These are phyloP conservation scores for Sinodicranocentrus sp. DNA, from an alignment of 2,888 invertebrate genomes.

Conservation along the genomic window DNA sequence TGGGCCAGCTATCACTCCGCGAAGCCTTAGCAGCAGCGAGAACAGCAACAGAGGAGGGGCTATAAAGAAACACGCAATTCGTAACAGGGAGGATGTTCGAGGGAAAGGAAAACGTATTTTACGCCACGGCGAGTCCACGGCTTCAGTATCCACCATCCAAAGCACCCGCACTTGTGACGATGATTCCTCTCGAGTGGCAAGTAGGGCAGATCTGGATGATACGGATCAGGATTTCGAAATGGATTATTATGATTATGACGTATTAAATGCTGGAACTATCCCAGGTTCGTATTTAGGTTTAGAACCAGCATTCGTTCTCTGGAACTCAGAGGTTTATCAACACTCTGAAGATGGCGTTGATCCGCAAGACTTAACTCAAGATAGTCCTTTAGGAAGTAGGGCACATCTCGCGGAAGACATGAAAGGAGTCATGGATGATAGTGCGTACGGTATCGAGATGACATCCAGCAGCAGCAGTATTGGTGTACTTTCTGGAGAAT, in stretches of 20 bases:
- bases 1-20: slow-evolving; percentile 5
- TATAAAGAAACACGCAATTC: slow-evolving; percentile 29
- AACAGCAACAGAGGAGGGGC: slow-evolving; percentile 40
- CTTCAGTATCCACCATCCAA: slow-evolving; percentile 70
- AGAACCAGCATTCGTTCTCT: slow-evolving; percentile 77
- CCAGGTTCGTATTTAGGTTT: slow-evolving; percentile 77
- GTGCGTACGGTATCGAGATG: slow-evolving; percentile 63
- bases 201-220: slow-evolving; percentile 70
- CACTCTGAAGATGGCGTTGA: slow-evolving; percentile 44
- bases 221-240: slow-evolving; percentile 77
- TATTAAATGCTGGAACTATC: slow-evolving; percentile 77
- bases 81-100: background rate
- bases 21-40: slow-evolving; percentile 46
- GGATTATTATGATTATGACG: slow-evolving; percentile 77
- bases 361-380: slow-evolving; percentile 9
- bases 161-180: slow-evolving; percentile 62
- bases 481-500: slow-evolving; percentile 45
- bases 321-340: slow-evolving; percentile 75
- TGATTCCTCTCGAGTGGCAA: slow-evolving; percentile 56
- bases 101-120: slow-evolving; percentile 29
- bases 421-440: slow-evolving; percentile 55
- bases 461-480: slow-evolving; percentile 56
- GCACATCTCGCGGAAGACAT: slow-evolving; percentile 29
- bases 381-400: slow-evolving; percentile 1
- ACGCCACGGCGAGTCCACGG: slow-evolving; percentile 61